A percentile compares a stretch with the other conserved stretches of the same genome.
phyloP scores from a whole-genome alignment of 64 coral and sea anemone species.

The Platygyra sinensis region DNA sequence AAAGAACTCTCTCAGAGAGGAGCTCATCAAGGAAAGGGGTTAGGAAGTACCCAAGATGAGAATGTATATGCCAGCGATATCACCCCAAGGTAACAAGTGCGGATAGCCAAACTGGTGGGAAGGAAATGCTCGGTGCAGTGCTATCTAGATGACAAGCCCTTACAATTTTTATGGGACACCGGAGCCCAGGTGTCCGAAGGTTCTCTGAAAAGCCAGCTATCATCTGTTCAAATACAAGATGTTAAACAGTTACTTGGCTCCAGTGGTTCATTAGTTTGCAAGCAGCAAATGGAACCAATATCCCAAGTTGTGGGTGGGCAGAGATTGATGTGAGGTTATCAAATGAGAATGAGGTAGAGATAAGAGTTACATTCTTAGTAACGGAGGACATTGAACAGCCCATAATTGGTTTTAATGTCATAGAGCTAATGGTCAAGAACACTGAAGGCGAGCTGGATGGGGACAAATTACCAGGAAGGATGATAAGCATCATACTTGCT shows the following conservation, averaged over 20 bases:
- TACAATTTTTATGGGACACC: slow-evolving; percentile 64
- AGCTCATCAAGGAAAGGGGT: not conserved
- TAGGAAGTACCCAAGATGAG: slow-evolving; percentile 53
- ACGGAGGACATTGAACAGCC: slow-evolving; percentile 54
- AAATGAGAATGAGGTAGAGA: slow-evolving; percentile 7
- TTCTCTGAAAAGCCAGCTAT: slow-evolving; percentile 48
- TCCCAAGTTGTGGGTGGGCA: slow-evolving; percentile 65
- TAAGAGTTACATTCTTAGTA: slow-evolving; percentile 54
- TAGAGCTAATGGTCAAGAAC: too few species aligned
- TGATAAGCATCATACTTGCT: slow-evolving; percentile 19
- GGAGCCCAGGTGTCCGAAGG: slow-evolving; percentile 70
- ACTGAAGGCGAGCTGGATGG: slow-evolving; percentile 1
- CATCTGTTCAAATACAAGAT: slow-evolving; percentile 27
- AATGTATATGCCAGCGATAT: slow-evolving; percentile 64
- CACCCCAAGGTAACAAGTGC: slow-evolving; percentile 49
- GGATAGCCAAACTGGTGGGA: slow-evolving; percentile 39
- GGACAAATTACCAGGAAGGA: slow-evolving; percentile 2
- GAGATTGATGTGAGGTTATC: slow-evolving; percentile 44
- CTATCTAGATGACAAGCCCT: slow-evolving; percentile 52
- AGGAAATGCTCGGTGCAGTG: slow-evolving; percentile 52
- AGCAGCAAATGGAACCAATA: slow-evolving; percentile 73
- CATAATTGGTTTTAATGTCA: too few species aligned
- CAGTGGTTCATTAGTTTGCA: slow-evolving; percentile 56
- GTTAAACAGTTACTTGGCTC: slow-evolving; percentile 67
- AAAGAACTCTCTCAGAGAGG: not conserved